Percentiles rank a stretch among this genome's conserved stretches.
Evolutionary conservation across 2,888 invertebrate species (phyloP).

Genomic region (Fissipunctia ypsillon): DNA sequence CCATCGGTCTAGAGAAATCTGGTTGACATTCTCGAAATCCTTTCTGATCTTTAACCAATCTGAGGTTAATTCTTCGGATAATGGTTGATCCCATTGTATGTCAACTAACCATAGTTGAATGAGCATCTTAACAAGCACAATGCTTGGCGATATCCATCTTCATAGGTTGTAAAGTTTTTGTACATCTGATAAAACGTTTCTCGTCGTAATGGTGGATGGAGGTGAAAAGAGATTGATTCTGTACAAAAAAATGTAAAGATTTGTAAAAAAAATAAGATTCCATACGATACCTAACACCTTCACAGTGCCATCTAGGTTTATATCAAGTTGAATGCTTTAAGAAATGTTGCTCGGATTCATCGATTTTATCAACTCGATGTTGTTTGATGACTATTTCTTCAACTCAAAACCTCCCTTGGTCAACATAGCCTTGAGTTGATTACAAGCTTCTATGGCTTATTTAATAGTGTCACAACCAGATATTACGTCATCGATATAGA

Average conservation of each 20-base stretch:
- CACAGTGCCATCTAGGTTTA: conserved; percentile 36
- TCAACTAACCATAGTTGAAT: conserved; percentile 17
- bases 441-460: conserved; percentile 64
- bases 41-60: conserved; percentile 40
- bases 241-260: too few species aligned
- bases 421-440: conserved; percentile 14
- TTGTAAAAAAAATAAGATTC: conserved; percentile 10
- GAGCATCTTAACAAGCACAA: conserved; percentile 12
- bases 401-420: conserved; percentile 13
- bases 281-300: conserved; percentile 17
- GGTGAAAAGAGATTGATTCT: conserved; percentile 33
- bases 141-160: not conserved
- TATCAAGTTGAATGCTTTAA: conserved; percentile 15
- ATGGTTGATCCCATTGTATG: conserved; percentile 20
- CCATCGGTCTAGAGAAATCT: conserved; percentile 48
- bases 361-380: conserved; percentile 1
- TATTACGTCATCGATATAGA: conserved; percentile 56
- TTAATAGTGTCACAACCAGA: conserved; percentile 54
- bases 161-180: conserved; percentile 46
- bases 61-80: conserved; percentile 14
- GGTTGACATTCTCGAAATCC: conserved; percentile 7
- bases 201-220: conserved; percentile 19
- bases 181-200: conserved; percentile 26
- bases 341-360: conserved; percentile 7
- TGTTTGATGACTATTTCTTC: conserved; percentile 14